Percentiles rank a stretch among this genome's conserved stretches.
These are phyloP conservation scores for Oryzias celebensis DNA, from an alignment of 2,113 vertebrate species.

Conservation along the genomic window DNA sequence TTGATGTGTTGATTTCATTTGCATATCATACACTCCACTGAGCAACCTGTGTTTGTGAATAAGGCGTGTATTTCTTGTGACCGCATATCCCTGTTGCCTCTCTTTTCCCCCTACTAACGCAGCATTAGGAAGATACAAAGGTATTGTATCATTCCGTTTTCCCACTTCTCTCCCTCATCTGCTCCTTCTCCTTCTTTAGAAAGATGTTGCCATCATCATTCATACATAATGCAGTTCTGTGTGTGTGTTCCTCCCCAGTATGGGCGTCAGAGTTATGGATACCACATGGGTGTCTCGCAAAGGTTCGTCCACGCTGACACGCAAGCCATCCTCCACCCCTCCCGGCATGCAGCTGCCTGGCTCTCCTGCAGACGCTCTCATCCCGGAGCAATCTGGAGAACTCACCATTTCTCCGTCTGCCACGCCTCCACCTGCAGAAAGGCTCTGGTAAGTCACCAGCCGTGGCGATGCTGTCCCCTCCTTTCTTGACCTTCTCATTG, in stretches of 20 bases:
- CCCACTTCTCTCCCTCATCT: conserved; percentile 20
- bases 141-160: conserved; percentile 79
- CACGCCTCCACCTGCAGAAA: conserved; percentile 82
- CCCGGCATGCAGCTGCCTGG: conserved; percentile 84
- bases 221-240: conserved; percentile 9
- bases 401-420: conserved; percentile 77
- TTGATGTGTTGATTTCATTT: conserved; percentile 17
- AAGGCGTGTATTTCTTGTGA: conserved; percentile 52
- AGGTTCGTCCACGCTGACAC: conserved; percentile 81
- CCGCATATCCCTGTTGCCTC: conserved; percentile 61
- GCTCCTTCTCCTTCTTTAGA: not conserved
- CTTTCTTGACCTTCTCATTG: conserved; percentile 22
- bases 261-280: conserved; percentile 99
- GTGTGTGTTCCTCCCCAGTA: conserved; percentile 73
- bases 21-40: not conserved
- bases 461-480: not conserved
- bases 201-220: not conserved
- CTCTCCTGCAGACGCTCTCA: conserved; percentile 84
- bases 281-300: conserved; percentile 97
- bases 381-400: conserved; percentile 85
- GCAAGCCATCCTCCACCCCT: conserved; percentile 87
- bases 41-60: conserved; percentile 22
- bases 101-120: conserved; percentile 83
- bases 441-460: conserved; percentile 83
- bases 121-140: conserved; percentile 99